These are phyloP conservation scores for Meloidogyne floridensis DNA, from an alignment of 1,140 invertebrate genomes.

Conservation along the genomic window DNA sequence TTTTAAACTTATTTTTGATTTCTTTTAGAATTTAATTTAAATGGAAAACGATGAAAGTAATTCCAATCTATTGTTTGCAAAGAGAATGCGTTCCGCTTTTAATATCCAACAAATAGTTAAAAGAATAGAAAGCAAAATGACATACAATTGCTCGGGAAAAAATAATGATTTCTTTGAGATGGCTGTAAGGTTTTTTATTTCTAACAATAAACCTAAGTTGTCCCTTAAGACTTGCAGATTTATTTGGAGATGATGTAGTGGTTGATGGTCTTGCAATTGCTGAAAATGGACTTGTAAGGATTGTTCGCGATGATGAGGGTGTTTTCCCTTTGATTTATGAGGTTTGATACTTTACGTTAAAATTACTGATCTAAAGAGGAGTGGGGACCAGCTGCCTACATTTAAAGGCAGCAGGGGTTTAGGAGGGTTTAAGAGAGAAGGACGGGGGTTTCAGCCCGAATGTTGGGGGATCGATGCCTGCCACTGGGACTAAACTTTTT, in stretches of 20 bases:
- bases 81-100: neutral
- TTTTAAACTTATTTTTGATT: no score
- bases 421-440: no score
- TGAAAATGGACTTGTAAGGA: slow-evolving; percentile 17
- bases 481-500: no score
- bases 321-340: slow-evolving; percentile 15
- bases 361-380: no score
- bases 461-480: no score
- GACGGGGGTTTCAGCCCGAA: no score
- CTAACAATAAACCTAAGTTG: no score
- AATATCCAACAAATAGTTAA: neutral
- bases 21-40: no score
- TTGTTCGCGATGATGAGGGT: slow-evolving; percentile 18
- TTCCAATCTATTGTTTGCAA: neutral
- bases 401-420: no score
- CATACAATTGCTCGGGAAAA: neutral
- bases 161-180: slow-evolving; percentile 15
- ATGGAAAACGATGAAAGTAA: neutral
- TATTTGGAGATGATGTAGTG: slow-evolving; percentile 18
- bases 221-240: neutral
- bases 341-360: neutral
- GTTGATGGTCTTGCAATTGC: slow-evolving; percentile 23
- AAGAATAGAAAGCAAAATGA: neutral
- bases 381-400: no score
- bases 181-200: slow-evolving; percentile 17